These are phyloP conservation scores for Subacronicta megacephala DNA, from an alignment of 2,888 invertebrate genomes.

Conservation along the genomic window DNA sequence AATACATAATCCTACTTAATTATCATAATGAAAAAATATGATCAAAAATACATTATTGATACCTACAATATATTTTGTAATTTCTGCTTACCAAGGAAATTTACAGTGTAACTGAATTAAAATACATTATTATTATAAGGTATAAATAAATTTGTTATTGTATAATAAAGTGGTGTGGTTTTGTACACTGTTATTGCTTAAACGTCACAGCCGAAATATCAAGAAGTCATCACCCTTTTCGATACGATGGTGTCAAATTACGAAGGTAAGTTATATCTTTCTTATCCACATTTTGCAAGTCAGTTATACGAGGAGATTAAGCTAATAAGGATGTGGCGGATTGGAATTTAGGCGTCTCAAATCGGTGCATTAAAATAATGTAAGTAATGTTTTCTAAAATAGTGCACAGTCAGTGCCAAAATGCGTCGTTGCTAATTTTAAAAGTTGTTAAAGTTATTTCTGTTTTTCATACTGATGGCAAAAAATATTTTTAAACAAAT, in stretches of 20 bases:
- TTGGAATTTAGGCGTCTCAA: background rate
- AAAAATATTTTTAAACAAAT: too few relatives aligned
- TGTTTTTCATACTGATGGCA: too few relatives aligned
- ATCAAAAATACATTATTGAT: too few relatives aligned
- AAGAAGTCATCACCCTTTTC: too few relatives aligned
- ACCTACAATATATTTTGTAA: background rate
- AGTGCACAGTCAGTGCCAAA: too few relatives aligned
- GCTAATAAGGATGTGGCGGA: background rate
- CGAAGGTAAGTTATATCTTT: background rate
- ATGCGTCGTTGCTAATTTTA: too few relatives aligned
- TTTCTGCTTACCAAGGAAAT: background rate
- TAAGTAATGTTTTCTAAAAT: too few relatives aligned
- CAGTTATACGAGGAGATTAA: background rate
- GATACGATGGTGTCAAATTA: background rate
- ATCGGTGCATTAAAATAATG: too few relatives aligned
- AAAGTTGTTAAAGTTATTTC: too few relatives aligned
- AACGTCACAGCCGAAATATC: background rate
- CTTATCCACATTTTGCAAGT: background rate
- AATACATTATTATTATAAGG: background rate
- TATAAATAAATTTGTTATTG: background rate
- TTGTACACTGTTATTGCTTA: background rate
- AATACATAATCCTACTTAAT: too few relatives aligned
- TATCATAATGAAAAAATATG: too few relatives aligned
- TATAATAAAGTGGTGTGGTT: background rate
- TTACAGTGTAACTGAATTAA: background rate